Base-by-base conservation (phyloP, 2,888 invertebrate genomes). In the Ypsolopha scabrella region DNA sequence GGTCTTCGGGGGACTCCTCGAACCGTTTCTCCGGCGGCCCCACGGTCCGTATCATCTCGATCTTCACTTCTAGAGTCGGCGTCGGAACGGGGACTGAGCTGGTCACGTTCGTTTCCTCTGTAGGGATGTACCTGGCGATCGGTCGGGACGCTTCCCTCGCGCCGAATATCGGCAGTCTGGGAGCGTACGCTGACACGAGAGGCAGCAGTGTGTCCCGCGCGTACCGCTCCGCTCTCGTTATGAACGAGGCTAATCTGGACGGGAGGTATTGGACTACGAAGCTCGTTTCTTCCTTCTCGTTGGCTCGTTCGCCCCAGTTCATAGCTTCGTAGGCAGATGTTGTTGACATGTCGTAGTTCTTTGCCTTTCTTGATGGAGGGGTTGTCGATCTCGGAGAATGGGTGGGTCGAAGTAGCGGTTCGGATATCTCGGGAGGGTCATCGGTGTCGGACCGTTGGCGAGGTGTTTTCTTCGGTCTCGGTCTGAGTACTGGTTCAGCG, bases 171-270 rank as follows among this genome's bases (percentile, higher is more conserved):
- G 90, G 90, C 55, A 94, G 89, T 53, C 90, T 90, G 0, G 94
- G 94, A 1, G 94, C 93, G 70, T 94, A 93, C 45, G 92, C 92
- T 10, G 93, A 93, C 8, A 94, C 93, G 6, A 94, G 70, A 0
- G 94, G 94, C 51, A 94, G 71, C 1, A 94, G 80, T 0, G 93
- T 94, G 68, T 93, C 92, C 51, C 93, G 87, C 0, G 94, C 94
- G 70, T 94, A 94, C 48, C 91, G 88, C 65, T 95, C 95, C 0
- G 94, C 95, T 60, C 94, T 90, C 41, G 94, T 92, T 47, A 95
- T 89, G 72, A 95, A 90, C 6, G 92, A 91, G 0, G 93, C 93
- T 1, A 95, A 74, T 37, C 93, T 87, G 57, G 93, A 92, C 0
- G 95, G 95, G 44, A 95, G 78, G 64, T 94, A 90, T 69, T 95